phyloP scores from a whole-genome alignment of 2,888 invertebrate genomes.

The Nowickia ferox region DNA sequence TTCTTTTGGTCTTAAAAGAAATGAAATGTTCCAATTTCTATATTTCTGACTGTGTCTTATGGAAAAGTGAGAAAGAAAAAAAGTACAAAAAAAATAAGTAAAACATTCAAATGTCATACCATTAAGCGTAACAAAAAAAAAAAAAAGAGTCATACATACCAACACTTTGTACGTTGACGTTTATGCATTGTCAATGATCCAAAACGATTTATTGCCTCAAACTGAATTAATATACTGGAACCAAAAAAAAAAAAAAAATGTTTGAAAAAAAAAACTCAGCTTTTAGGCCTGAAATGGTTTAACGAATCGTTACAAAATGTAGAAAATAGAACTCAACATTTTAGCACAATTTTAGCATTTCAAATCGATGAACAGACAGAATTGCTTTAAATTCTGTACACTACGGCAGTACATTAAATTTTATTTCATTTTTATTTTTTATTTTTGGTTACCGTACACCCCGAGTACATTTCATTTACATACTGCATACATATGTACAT shows the following conservation, averaged over 20 bases:
- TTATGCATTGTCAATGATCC: conserved; percentile 72
- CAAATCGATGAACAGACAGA: conserved; percentile 26
- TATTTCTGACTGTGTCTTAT: not conserved
- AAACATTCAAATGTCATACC: conserved; percentile 62
- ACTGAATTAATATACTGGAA: conserved; percentile 67
- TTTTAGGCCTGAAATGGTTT: conserved; percentile 53
- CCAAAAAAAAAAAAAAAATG: conserved; percentile 1
- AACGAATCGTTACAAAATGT: conserved; percentile 5
- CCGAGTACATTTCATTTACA: conserved; percentile 32
- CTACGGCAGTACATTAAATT: conserved; percentile 11
- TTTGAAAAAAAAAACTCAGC: not conserved
- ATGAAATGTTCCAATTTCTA: conserved; percentile 45
- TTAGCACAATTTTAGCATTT: conserved; percentile 62
- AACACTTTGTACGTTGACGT: conserved; percentile 55
- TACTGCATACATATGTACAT: conserved; percentile 53
- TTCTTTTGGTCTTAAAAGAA: no score
- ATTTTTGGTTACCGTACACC: not conserved
- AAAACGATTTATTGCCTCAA: conserved; percentile 67
- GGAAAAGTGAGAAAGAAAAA: not conserved
- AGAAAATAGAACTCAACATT: conserved; percentile 35
- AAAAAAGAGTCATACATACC: conserved; percentile 7
- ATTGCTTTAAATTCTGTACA: conserved; percentile 51
- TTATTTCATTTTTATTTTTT: not conserved
- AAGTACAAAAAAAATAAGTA: not conserved
- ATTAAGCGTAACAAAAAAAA: conserved; percentile 37